phyloP scores from a whole-genome alignment of 2,888 invertebrate genomes.

The Tridacna crocea region DNA sequence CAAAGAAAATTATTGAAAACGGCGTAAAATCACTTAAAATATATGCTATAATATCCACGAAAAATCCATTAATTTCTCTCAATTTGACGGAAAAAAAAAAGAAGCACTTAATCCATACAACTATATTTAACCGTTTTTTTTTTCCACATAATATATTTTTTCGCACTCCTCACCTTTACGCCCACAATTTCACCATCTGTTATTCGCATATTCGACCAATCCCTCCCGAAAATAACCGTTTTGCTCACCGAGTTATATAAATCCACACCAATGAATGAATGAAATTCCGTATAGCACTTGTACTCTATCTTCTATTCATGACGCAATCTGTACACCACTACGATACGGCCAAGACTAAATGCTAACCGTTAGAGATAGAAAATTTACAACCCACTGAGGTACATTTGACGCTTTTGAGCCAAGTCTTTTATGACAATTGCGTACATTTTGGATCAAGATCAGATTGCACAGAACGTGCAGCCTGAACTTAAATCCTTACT shows the following conservation, averaged over 20 bases:
- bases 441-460: too few relatives aligned
- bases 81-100: too few relatives aligned
- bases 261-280: background rate
- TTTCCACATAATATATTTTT: background rate
- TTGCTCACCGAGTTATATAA: background rate
- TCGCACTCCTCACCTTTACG: background rate
- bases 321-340: constrained; percentile 2
- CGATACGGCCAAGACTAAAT: background rate
- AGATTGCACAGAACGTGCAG: too few relatives aligned
- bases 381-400: constrained; percentile 5
- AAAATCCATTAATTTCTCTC: too few relatives aligned
- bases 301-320: background rate
- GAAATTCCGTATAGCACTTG: constrained; percentile 12
- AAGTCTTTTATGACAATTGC: too few relatives aligned
- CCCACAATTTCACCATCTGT: constrained; percentile 17
- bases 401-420: background rate
- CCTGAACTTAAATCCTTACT: too few relatives aligned
- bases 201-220: constrained; percentile 11
- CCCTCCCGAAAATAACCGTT: background rate
- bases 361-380: background rate
- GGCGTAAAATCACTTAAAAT: too few relatives aligned
- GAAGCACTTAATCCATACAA: too few relatives aligned
- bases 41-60: too few relatives aligned
- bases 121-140: background rate
- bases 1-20: too few relatives aligned